Conservation (phyloP, 2,113 vertebrate genomes). For the Bungarus multicinctus region DNA sequence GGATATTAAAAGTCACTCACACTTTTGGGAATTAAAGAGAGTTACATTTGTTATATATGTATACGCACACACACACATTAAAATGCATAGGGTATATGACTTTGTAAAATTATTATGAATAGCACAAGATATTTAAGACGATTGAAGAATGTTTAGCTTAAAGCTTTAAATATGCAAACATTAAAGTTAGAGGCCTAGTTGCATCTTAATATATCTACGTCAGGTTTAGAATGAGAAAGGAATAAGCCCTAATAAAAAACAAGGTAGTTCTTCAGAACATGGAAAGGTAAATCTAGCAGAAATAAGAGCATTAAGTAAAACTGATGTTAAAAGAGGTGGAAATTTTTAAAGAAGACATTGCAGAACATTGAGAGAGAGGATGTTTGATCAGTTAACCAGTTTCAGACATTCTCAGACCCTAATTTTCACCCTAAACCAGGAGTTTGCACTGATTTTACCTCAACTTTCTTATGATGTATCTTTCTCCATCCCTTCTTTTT, state of each 20-base stretch:
- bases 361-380: background rate
- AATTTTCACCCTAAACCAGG: background rate
- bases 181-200: background rate
- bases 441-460: background rate
- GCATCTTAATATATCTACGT: background rate
- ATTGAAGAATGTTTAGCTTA: background rate
- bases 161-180: background rate
- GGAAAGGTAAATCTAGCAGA: background rate
- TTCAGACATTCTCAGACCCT: background rate
- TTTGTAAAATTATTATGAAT: background rate
- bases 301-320: background rate
- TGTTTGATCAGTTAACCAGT: background rate
- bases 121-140: background rate
- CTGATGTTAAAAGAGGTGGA: background rate
- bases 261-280: background rate
- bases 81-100: background rate
- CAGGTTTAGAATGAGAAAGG: background rate
- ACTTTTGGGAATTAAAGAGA: background rate
- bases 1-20: background rate
- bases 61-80: background rate
- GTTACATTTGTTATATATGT: background rate
- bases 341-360: background rate
- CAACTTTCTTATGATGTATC: background rate
- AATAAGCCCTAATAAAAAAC: background rate
- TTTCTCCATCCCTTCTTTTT: background rate